A percentile compares a stretch with the other conserved stretches of the same genome.
Evolutionary conservation across 92 coral and sea anemone genomes (phyloP).

Genomic region (Isaurus tuberculatus): DNA sequence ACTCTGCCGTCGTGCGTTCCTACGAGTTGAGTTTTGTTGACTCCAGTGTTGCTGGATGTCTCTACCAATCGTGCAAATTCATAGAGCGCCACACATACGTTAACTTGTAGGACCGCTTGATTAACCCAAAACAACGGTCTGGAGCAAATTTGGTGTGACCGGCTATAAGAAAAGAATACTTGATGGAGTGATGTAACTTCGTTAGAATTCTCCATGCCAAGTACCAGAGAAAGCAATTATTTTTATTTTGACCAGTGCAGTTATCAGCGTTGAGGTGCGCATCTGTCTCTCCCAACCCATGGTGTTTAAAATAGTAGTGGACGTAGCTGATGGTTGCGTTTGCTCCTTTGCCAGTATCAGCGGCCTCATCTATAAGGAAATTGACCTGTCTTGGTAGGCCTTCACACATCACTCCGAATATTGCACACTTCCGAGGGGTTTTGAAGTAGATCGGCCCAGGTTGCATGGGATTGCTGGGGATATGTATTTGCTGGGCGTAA

Average conservation of each 20-base stretch:
- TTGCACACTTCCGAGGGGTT: slow-evolving; percentile 65
- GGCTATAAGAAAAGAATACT: slow-evolving; percentile 59
- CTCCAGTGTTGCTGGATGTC: background rate
- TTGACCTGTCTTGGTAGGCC: slow-evolving; percentile 65
- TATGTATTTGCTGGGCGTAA: slow-evolving; percentile 69
- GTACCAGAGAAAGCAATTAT: slow-evolving; percentile 68
- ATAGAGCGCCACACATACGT: background rate
- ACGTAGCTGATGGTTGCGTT: slow-evolving; percentile 63
- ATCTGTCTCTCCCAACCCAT: slow-evolving; percentile 65
- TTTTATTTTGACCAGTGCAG: slow-evolving; percentile 71
- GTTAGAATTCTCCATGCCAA: slow-evolving; percentile 56
- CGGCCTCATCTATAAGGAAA: slow-evolving; percentile 65
- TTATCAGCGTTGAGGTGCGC: slow-evolving; percentile 64
- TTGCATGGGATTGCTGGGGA: slow-evolving; percentile 73
- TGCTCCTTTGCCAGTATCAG: slow-evolving; percentile 58
- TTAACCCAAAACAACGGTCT: slow-evolving; percentile 18
- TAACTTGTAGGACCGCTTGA: background rate
- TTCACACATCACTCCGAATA: slow-evolving; percentile 70
- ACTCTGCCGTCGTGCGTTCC: slow-evolving; percentile 12
- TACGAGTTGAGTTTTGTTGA: background rate
- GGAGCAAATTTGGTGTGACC: slow-evolving; percentile 54
- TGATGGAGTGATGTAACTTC: slow-evolving; percentile 47
- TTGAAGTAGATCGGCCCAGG: slow-evolving; percentile 80
- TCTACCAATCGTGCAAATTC: slow-evolving; percentile 11
- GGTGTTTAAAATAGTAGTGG: slow-evolving; percentile 61